Conservation (phyloP, 2,113 vertebrate species). For the Osmerus mordax region DNA sequence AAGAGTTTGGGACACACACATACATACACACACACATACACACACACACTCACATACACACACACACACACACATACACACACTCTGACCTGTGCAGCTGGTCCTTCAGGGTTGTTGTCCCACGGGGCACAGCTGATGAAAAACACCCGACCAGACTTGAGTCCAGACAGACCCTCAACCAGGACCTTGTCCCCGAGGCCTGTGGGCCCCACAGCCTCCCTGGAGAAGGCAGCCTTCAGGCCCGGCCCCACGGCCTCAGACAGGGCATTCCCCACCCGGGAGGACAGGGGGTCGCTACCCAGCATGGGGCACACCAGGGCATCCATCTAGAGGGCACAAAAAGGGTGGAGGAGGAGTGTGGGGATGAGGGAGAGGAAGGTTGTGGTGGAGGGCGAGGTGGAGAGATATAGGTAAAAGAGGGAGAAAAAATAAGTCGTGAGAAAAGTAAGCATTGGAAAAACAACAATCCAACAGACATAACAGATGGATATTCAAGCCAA, state of each 20-base stretch:
- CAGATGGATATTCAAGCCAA: too few species aligned
- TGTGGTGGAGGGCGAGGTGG: not conserved
- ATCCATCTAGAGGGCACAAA: slow-evolving; percentile 45
- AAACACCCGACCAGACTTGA: slow-evolving; percentile 36
- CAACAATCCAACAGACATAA: too few species aligned
- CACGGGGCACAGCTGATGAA: slow-evolving; percentile 53
- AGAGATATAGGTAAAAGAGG: not conserved
- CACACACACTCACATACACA: not conserved
- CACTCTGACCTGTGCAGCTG: slow-evolving; percentile 44
- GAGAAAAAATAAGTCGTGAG: not conserved
- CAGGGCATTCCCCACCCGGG: slow-evolving; percentile 42
- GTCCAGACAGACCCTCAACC: slow-evolving; percentile 23
- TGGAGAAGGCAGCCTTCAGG: slow-evolving; percentile 35
- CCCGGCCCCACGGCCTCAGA: slow-evolving; percentile 9
- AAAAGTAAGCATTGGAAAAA: not conserved
- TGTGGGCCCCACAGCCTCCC: slow-evolving; percentile 3
- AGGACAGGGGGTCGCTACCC: slow-evolving; percentile 36
- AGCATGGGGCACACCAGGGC: slow-evolving; percentile 56
- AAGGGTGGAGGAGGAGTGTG: not conserved
- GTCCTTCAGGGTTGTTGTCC: slow-evolving; percentile 36
- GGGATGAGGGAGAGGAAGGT: not conserved
- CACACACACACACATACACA: not conserved
- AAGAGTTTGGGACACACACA: not conserved
- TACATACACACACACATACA: not conserved
- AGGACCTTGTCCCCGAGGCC: slow-evolving; percentile 35